A percentile compares a stretch with the other conserved stretches of the same genome.
These are phyloP conservation scores for Caracal caracal DNA, from an alignment of 2,113 vertebrate genomes.

Conservation along the genomic window DNA sequence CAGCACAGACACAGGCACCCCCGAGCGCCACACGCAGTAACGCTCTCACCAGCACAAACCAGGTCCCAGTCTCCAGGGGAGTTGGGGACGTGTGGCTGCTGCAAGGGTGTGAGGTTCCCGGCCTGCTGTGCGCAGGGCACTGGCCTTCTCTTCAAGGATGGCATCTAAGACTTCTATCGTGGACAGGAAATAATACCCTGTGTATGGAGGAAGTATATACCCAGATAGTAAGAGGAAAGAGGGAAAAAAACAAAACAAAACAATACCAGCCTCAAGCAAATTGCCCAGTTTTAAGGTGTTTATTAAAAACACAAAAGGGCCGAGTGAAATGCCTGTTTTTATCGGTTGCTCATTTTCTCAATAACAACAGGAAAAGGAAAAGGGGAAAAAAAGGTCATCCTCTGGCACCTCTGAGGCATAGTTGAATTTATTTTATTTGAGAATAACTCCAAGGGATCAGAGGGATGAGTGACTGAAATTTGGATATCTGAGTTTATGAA, in stretches of 20 bases:
- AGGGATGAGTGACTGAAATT: neutral
- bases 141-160: neutral
- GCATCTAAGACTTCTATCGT: neutral
- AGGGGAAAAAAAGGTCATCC: neutral
- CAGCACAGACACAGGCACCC: neutral
- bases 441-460: too few species aligned
- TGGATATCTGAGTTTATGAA: neutral
- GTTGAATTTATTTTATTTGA: too few species aligned
- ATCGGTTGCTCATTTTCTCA: slow-evolving; percentile 17
- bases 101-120: neutral
- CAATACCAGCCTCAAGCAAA: neutral
- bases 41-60: slow-evolving; percentile 1
- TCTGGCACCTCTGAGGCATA: neutral
- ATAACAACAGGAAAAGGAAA: neutral
- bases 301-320: slow-evolving; percentile 35
- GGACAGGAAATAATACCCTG: neutral
- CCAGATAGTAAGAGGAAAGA: neutral
- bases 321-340: neutral
- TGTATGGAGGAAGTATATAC: neutral
- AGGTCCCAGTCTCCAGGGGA: neutral
- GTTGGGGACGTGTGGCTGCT: neutral
- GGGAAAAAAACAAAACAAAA: neutral
- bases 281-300: neutral
- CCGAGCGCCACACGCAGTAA: neutral
- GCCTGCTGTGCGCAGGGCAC: neutral